Percentiles rank a stretch among this genome's conserved stretches.
Evolutionary conservation across 1,140 invertebrate genomes (phyloP).

Genomic region (Sitobion miscanthi): DNA sequence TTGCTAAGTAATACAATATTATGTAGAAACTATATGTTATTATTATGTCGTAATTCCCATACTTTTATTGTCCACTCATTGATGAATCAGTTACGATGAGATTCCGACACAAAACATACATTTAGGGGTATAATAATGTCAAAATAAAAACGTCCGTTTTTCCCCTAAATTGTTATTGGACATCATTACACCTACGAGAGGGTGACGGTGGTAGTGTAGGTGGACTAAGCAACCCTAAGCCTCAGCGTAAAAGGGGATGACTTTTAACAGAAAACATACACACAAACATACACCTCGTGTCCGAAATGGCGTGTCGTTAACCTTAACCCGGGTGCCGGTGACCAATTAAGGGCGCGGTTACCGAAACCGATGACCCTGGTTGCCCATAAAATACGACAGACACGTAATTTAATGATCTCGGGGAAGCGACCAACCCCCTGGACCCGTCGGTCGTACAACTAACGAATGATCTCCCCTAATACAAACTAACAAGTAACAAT

Average conservation of each 20-base stretch:
- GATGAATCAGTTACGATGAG: constrained; percentile 32
- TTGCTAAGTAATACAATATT: too few relatives aligned
- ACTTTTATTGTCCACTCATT: background rate
- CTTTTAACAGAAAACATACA: constrained; percentile 49
- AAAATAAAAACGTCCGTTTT: constrained; percentile 47
- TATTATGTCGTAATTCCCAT: background rate
- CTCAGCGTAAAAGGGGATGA: constrained; percentile 24
- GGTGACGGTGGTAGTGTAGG: constrained; percentile 28
- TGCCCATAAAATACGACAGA: constrained; percentile 52
- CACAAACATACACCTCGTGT: constrained; percentile 49
- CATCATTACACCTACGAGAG: constrained; percentile 49
- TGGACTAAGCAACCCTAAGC: constrained; percentile 44
- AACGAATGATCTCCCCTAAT: constrained; percentile 39
- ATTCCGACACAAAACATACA: constrained; percentile 9
- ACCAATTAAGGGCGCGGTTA: constrained; percentile 55
- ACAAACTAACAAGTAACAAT: constrained; percentile 28
- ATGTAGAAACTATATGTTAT: background rate
- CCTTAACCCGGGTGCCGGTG: constrained; percentile 53
- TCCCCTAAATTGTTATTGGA: constrained; percentile 54
- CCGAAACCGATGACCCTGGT: constrained; percentile 53
- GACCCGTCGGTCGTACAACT: background rate
- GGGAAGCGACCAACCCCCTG: constrained; percentile 14
- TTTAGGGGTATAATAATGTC: constrained; percentile 32
- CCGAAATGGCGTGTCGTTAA: constrained; percentile 53
- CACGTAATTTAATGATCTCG: constrained; percentile 53